Conservation (phyloP, 2,888 invertebrate genomes). For the Cremastinae sp. region DNA sequence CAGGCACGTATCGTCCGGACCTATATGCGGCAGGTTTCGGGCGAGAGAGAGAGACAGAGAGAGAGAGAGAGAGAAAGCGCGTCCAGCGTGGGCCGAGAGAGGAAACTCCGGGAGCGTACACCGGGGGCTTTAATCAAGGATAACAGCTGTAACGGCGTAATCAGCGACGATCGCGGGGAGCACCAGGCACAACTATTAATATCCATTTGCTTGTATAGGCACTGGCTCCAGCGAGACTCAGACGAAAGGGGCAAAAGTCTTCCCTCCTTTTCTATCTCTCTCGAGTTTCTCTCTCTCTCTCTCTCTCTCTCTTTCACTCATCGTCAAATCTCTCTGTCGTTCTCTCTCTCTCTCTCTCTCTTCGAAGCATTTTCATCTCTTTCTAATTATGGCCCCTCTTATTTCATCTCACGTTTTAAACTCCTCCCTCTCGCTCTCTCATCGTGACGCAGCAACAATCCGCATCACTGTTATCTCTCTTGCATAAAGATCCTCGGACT, state of each 20-base stretch:
- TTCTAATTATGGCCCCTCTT: conserved; percentile 51
- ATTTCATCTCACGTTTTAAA: conserved; percentile 54
- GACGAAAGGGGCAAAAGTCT: conserved; percentile 25
- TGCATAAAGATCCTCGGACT: conserved; percentile 15
- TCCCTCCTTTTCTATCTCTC: conserved; percentile 9
- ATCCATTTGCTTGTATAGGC: conserved; percentile 58
- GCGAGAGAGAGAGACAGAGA: conserved; percentile 16
- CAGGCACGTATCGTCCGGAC: not conserved
- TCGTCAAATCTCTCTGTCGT: not conserved
- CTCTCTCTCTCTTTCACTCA: not conserved
- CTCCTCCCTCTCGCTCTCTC: conserved; percentile 41
- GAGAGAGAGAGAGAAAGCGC: conserved; percentile 19
- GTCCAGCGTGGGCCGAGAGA: conserved; percentile 41
- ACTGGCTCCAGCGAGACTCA: conserved; percentile 40
- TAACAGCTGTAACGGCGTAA: conserved; percentile 61
- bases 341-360: conserved; percentile 3
- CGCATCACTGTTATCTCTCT: conserved; percentile 50
- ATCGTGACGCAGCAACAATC: conserved; percentile 18
- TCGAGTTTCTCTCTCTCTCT: conserved; percentile 11
- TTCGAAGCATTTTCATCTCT: conserved; percentile 22
- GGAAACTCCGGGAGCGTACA: conserved; percentile 46
- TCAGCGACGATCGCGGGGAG: conserved; percentile 74
- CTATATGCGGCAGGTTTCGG: conserved; percentile 6
- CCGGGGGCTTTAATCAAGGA: conserved; percentile 69
- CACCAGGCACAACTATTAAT: conserved; percentile 61